phyloP scores from a whole-genome alignment of 2,797 vertebrate genomes.

The Hippocampus kuda region DNA sequence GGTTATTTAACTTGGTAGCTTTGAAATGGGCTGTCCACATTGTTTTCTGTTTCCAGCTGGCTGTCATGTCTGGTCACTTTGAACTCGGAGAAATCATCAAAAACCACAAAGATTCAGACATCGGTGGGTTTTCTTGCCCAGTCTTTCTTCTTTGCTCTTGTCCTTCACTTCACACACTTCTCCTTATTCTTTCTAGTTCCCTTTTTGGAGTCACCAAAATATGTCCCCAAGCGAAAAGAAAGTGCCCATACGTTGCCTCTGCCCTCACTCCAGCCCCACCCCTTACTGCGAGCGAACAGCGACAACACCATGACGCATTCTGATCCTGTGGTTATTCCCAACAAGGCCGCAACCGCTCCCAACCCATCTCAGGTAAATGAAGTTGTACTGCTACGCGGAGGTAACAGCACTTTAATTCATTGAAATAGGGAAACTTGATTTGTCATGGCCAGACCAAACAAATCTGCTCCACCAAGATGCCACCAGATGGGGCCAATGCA shows the following conservation, averaged over 20 bases:
- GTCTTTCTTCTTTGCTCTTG: conserved; percentile 4
- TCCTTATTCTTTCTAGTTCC: conserved; percentile 62
- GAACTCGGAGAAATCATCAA: conserved; percentile 87
- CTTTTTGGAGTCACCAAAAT: conserved; percentile 86
- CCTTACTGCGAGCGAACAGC: conserved; percentile 81
- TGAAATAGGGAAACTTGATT: no score
- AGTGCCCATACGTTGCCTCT: conserved; percentile 68
- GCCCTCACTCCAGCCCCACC: conserved; percentile 67
- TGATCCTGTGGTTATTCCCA: conserved; percentile 66
- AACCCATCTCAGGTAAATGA: conserved; percentile 60
- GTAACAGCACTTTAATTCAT: no score
- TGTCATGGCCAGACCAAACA: no score
- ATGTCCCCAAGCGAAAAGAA: conserved; percentile 71
- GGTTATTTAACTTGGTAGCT: background rate
- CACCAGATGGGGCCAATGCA: no score
- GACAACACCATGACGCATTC: conserved; percentile 79
- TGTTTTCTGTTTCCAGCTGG: conserved; percentile 63
- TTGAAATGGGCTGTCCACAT: background rate
- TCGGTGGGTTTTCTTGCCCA: conserved; percentile 64
- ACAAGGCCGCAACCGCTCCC: conserved; percentile 57
- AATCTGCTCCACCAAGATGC: no score
- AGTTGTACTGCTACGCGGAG: background rate
- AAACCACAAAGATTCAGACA: conserved; percentile 78
- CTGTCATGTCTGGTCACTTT: conserved; percentile 85
- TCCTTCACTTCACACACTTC: background rate